Percentiles rank a stretch among this genome's conserved stretches.
phyloP scores from a whole-genome alignment of 2,113 vertebrate species.

The Taurulus bubalis region DNA sequence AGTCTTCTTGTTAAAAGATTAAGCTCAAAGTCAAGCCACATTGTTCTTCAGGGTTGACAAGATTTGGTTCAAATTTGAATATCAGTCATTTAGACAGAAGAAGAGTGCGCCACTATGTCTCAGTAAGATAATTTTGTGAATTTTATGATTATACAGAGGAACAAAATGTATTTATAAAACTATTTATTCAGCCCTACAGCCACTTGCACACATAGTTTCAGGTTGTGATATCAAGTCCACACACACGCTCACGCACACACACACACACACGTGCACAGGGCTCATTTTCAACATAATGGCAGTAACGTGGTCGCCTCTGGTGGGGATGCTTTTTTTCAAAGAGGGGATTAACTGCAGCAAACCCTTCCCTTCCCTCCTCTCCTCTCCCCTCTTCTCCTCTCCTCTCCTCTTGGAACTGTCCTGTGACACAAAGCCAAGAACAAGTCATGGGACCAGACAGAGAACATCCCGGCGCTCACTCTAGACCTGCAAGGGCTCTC shows the following conservation, averaged over 20 bases:
- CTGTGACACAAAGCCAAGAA: constrained; percentile 57
- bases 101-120: no score
- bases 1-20: no score
- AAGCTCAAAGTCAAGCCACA: no score
- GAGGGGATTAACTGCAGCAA: constrained; percentile 65
- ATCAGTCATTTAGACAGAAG: no score
- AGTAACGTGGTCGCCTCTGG: constrained; percentile 40
- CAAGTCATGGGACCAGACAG: constrained; percentile 66
- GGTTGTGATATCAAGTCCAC: neutral
- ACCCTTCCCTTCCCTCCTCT: neutral
- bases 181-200: neutral
- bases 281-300: constrained; percentile 37
- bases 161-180: no score
- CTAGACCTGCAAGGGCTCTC: neutral
- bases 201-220: neutral
- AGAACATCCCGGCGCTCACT: constrained; percentile 25
- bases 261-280: neutral
- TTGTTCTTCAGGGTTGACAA: no score
- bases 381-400: constrained; percentile 2
- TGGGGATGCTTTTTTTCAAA: constrained; percentile 62
- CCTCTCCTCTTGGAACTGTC: constrained; percentile 28
- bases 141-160: neutral
- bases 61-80: no score
- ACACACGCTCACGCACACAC: neutral
- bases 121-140: neutral